phyloP scores from a whole-genome alignment of 23 tunicate genomes.

The Phallusia fumigata region DNA sequence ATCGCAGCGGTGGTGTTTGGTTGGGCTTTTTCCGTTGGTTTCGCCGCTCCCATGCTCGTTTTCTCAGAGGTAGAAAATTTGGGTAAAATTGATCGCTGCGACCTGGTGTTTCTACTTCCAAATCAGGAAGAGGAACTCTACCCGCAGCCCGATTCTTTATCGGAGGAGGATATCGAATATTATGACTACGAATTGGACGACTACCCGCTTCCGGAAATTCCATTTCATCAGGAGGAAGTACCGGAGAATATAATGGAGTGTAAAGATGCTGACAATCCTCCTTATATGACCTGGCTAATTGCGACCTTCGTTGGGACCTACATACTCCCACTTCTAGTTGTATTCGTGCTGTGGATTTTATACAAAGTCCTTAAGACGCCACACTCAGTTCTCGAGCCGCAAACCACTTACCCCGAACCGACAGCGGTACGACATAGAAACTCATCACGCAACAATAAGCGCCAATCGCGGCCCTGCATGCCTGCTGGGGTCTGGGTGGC shows the following conservation, averaged over 20 bases:
- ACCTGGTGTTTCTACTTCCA: background rate
- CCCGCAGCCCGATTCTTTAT: background rate
- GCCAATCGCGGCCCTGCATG: background rate
- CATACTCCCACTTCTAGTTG: slow-evolving; percentile 9
- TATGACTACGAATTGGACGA: slow-evolving; percentile 3
- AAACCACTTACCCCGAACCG: background rate
- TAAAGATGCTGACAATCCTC: slow-evolving; percentile 12
- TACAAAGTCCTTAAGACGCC: background rate
- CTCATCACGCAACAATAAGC: background rate
- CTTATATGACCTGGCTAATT: slow-evolving; percentile 16
- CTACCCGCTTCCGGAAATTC: background rate
- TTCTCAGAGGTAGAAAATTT: slow-evolving; percentile 5
- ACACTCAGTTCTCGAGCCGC: background rate
- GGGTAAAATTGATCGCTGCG: background rate
- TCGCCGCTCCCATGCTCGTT: slow-evolving; percentile 18
- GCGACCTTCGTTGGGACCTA: background rate
- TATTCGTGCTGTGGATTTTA: background rate
- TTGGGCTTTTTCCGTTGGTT: slow-evolving; percentile 18
- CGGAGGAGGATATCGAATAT: background rate
- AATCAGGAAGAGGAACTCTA: too few species aligned
- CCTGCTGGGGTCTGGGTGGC: background rate
- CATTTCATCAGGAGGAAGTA: background rate
- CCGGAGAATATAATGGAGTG: background rate
- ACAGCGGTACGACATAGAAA: background rate
- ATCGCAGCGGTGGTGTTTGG: slow-evolving; percentile 17